Evolutionary conservation across 92 coral and sea anemone species (phyloP).

Genomic region (Desmophyllum pertusum): DNA sequence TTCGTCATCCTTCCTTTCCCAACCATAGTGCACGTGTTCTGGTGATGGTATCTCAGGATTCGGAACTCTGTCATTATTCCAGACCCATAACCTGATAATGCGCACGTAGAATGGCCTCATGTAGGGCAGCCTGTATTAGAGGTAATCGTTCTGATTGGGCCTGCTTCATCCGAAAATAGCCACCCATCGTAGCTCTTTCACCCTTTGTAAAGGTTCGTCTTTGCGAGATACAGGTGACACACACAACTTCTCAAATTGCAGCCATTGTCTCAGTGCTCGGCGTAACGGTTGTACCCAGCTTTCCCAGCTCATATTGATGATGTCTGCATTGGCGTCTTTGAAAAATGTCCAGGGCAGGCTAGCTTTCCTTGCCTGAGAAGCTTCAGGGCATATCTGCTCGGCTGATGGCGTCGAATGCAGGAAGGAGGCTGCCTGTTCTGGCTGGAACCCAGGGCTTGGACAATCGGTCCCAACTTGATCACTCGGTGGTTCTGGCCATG

Average conservation of each 20-base stretch:
- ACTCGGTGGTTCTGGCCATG: slow-evolving; percentile 47
- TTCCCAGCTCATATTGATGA: slow-evolving; percentile 36
- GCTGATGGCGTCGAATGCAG: slow-evolving; percentile 59
- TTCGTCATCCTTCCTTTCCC: slow-evolving; percentile 31
- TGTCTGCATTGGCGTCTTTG: slow-evolving; percentile 32
- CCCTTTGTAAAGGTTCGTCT: slow-evolving; percentile 29
- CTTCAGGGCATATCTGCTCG: slow-evolving; percentile 64
- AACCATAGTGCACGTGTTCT: slow-evolving; percentile 53
- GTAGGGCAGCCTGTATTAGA: slow-evolving; percentile 23
- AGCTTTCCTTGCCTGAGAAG: slow-evolving; percentile 35
- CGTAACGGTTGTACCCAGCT: slow-evolving; percentile 45
- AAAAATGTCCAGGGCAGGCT: slow-evolving; percentile 46
- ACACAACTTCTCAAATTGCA: slow-evolving; percentile 60
- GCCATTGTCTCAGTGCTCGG: slow-evolving; percentile 51
- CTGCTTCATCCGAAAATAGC: slow-evolving; percentile 21
- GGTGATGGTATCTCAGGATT: slow-evolving; percentile 58
- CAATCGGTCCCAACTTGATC: slow-evolving; percentile 46
- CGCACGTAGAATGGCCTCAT: slow-evolving; percentile 18
- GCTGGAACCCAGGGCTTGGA: slow-evolving; percentile 43
- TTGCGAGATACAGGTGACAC: slow-evolving; percentile 49
- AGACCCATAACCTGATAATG: slow-evolving; percentile 15
- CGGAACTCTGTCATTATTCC: slow-evolving; percentile 31
- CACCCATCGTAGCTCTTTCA: slow-evolving; percentile 28
- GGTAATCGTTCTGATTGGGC: slow-evolving; percentile 35
- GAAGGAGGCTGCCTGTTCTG: slow-evolving; percentile 62